phyloP scores from a whole-genome alignment of 2,113 vertebrate genomes.

The Motacilla alba region DNA sequence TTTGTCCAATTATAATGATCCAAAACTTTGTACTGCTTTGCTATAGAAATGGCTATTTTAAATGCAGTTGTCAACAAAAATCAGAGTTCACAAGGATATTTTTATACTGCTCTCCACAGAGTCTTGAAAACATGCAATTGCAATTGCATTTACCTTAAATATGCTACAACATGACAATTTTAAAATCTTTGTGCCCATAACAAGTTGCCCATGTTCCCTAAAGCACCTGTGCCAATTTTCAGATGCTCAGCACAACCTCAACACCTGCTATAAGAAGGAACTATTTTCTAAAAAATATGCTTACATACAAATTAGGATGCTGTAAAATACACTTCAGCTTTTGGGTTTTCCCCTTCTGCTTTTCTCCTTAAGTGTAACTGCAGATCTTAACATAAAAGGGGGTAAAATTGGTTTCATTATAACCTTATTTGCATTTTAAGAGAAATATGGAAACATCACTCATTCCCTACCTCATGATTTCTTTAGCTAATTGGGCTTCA shows the following conservation, averaged over 20 bases:
- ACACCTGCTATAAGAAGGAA: background rate
- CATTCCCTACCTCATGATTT: background rate
- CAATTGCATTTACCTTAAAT: background rate
- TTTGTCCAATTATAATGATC: background rate
- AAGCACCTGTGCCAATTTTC: background rate
- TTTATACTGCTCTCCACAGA: background rate
- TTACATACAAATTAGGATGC: background rate
- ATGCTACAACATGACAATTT: background rate
- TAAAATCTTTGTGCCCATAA: background rate
- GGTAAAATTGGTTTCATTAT: fast-evolving
- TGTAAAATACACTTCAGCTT: background rate
- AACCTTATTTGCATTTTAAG: background rate
- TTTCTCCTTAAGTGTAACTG: background rate
- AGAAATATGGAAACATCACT: background rate
- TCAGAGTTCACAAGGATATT: background rate
- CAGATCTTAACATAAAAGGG: background rate
- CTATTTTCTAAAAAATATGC: background rate
- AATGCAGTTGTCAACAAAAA: background rate
- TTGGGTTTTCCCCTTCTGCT: background rate
- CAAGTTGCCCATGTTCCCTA: background rate
- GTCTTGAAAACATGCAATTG: fast-evolving
- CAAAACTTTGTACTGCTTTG: background rate
- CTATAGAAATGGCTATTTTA: background rate
- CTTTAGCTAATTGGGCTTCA: background rate
- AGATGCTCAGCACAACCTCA: background rate